Base-by-base conservation (phyloP, 2,113 vertebrate genomes). In the Elanus axillaris region DNA sequence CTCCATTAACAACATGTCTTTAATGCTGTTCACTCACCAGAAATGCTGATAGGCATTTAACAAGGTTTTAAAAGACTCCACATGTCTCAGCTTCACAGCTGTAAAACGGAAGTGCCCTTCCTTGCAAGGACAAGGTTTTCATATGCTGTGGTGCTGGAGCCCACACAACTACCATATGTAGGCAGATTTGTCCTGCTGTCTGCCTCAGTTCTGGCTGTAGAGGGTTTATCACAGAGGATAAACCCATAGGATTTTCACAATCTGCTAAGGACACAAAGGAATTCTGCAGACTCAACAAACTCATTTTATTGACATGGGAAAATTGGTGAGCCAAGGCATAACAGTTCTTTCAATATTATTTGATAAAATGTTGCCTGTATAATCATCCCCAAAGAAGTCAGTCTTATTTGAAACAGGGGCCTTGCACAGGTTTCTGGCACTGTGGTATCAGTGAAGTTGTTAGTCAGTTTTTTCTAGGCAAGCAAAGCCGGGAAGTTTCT, bases 51-150 rank as follows among this genome's bases (percentile, higher is more conserved):
- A 92, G 87, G 69, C n/a, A 0, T 84, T 87, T 58, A 89, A 91
- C 58, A 78, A 87, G 91, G 16, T 27, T 93, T 96, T 94, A 85
- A 96, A 93, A 86, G 90, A 10, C 91, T 95, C 91, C 86, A 86
- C 93, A 95, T 96, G 93, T 94, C 80, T 80, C 38, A 3, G 83
- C 60, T 88, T n/a, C 91, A 36, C 91, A 88, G 91, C 84, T 94
- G 91, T 31, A 60, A 48, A 69, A 76, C 7, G 45, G 95, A 95
- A 96, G 91, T 31, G 32, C 74, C 80, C 50, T 94, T 82, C 89
- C 84, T 75, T 12, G 42, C 80, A 38, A 91, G 89, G 80, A 95
- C 95, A 93, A 82, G 52, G 23, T 18, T 95, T 42, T 82, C 88
- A 85, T 45, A 62, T 79, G 93, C 81, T 72, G 77, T 11, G 25